phyloP scores from a whole-genome alignment of 1,140 invertebrate genomes.

The Heliconius eleuchia region DNA sequence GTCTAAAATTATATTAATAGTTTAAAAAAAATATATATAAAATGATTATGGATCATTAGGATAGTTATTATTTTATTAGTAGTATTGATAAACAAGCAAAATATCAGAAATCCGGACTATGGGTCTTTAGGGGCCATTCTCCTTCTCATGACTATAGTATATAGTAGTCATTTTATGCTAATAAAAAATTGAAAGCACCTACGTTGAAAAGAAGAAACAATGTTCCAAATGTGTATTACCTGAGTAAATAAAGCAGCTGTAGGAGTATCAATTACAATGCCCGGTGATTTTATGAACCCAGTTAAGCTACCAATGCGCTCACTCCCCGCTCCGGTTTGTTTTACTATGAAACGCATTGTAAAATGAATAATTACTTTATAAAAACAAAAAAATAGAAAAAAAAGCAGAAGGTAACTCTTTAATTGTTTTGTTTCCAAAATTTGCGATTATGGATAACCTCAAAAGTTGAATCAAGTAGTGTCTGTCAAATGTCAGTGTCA shows the following conservation, averaged over 20 bases:
- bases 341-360: slow-evolving; percentile 67
- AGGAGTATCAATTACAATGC: slow-evolving; percentile 61
- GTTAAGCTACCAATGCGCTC: slow-evolving; percentile 60
- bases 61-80: too few relatives aligned
- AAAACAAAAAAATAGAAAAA: neutral
- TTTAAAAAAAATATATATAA: too few relatives aligned
- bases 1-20: too few relatives aligned
- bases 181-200: neutral
- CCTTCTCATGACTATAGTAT: too few relatives aligned
- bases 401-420: neutral
- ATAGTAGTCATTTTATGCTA: too few relatives aligned
- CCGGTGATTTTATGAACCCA: slow-evolving; percentile 56
- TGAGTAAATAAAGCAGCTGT: slow-evolving; percentile 65
- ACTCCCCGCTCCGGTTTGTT: slow-evolving; percentile 49
- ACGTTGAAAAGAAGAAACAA: neutral
- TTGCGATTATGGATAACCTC: neutral
- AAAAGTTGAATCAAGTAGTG: neutral
- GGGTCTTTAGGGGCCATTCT: too few relatives aligned
- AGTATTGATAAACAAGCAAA: too few relatives aligned
- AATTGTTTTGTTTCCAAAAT: slow-evolving; percentile 1
- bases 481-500: slow-evolving; percentile 15
- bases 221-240: slow-evolving; percentile 38
- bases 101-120: too few relatives aligned
- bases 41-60: too few relatives aligned
- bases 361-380: neutral